These are phyloP conservation scores for Mormyrus lacerda DNA, from an alignment of 2,113 vertebrate species.

Conservation along the genomic window DNA sequence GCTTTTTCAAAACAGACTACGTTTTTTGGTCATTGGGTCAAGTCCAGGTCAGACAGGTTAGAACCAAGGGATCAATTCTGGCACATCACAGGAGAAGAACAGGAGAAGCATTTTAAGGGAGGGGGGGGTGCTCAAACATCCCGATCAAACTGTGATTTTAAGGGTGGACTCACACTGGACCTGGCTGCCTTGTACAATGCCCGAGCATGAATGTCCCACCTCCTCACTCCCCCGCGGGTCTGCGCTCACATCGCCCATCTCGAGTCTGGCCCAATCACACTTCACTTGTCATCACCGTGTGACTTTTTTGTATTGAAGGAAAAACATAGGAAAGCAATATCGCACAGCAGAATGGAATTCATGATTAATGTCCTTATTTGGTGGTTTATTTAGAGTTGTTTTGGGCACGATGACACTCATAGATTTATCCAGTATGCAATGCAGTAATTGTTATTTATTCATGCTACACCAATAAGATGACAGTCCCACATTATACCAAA, in stretches of 20 bases:
- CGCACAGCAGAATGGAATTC: not conserved
- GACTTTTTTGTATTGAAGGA: not conserved
- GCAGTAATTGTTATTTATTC: not conserved
- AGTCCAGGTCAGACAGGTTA: not conserved
- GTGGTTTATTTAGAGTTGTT: not conserved
- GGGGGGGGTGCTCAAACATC: not conserved
- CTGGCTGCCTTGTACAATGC: not conserved
- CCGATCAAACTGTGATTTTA: not conserved
- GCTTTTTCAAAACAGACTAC: not conserved
- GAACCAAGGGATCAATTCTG: not conserved
- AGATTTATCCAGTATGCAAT: not conserved
- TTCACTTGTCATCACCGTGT: not conserved
- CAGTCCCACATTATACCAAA: not conserved
- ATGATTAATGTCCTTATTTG: not conserved
- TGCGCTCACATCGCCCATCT: not conserved
- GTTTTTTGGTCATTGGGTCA: not conserved
- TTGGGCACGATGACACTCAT: not conserved
- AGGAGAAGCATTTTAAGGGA: not conserved
- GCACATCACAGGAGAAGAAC: not conserved
- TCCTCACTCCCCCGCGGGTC: slow-evolving; percentile 5
- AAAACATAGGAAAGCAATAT: not conserved
- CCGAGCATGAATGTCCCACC: not conserved
- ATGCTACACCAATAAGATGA: not conserved
- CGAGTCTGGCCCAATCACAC: not conserved
- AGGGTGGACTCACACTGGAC: not conserved